Base-by-base conservation (phyloP, 1,140 invertebrate species). In the Hermatobates lingyangjiaoensis region DNA sequence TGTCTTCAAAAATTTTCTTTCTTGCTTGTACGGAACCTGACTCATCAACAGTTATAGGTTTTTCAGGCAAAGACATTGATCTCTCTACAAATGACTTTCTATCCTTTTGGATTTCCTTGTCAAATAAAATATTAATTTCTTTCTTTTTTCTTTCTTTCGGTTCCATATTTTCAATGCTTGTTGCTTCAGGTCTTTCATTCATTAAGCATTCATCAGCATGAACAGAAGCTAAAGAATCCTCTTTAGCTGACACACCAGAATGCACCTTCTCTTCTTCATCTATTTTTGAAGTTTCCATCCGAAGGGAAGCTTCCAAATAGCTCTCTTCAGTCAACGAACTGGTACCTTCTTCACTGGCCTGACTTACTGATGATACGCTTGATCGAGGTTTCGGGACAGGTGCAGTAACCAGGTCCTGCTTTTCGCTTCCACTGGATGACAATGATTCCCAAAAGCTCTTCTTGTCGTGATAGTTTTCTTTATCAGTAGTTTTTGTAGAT, bases 391-490 rank as follows among this genome's bases (percentile, higher is more conserved):
- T 68, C 10, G 68, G 69, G 38, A 65, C 57, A 21, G 69, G 68
- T 7, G 63, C 59, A 49, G 49, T 42, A 34, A 51, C 50, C 21
- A 49, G 44, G 39, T 34, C 44, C 20, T 27, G 18, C 28, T 53
- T 45, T 20, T 14, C 27, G 40, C 48, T 49, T 25, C 30, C 44
- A 45, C 26, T 46, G 23, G 52, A 46, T 20, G 59, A 57, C 21
- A 64, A 58, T 54, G 64, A 65, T 59, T 72, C 70, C 70, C 70
- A 72, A 57, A 72, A 72, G 54, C 66, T 66, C 54, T 68, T 70
- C 50, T 64, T 67, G 27, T 67, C 63, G 14, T 46, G 50, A 52
- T 58, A 59, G 55, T 55, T 52, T 54, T 56, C 42, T 44, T 54
- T 49, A 38, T 52, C 44, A 15, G 53, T 51, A 27, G 26, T 26